Evolutionary conservation across 2,113 vertebrate genomes (phyloP), one percentile per base, ranked within the genome.

Genomic region (Willisornis vidua): DNA sequence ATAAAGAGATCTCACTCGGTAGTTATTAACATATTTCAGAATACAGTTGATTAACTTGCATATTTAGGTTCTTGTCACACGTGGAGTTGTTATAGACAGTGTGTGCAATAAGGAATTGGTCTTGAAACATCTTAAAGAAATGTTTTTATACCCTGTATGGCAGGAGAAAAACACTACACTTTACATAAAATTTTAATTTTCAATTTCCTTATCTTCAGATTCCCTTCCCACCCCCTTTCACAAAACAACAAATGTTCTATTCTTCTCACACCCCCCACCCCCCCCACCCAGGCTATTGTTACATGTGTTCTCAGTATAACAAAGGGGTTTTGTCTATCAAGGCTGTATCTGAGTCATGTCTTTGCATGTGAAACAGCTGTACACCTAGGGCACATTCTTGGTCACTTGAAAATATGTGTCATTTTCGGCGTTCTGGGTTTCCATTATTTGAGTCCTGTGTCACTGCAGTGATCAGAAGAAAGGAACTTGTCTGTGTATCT

Each of bases 251-350:
- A 93, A 63, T 28, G 71, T 31, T 90, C 75, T 41, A 72, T 90
- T 96, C 48, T 96, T 89, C 72, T 66, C 14, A 33, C 41, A 39
- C 37, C 7, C 39, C 37, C 7, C 39, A 39, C 25, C n/a, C 71
- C 61, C 45, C 35, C 25, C n/a, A 66, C 61, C 45, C 35, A 19
- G 85, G 85, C 94, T 94, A 97, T 95, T 96, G 93, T 96, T 96
- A 72, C 80, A 89, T 58, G 55, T 75, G 52, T 89, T 92, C 76
- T 72, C 85, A 90, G 83, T 57, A 24, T 29, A 94, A 96, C 61
- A 93, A 96, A 94, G 86, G 83, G 61, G 84, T 45, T 96, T 94
- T 95, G 93, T 96, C 68, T 92, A 25, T 63, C 83, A 93, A 41
- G 85, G 52, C 92, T 78, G 63, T 15, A 78, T 95, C 75, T 92